Evolutionary conservation across 2,888 invertebrate species (phyloP).

Genomic region (Xanthia togata): DNA sequence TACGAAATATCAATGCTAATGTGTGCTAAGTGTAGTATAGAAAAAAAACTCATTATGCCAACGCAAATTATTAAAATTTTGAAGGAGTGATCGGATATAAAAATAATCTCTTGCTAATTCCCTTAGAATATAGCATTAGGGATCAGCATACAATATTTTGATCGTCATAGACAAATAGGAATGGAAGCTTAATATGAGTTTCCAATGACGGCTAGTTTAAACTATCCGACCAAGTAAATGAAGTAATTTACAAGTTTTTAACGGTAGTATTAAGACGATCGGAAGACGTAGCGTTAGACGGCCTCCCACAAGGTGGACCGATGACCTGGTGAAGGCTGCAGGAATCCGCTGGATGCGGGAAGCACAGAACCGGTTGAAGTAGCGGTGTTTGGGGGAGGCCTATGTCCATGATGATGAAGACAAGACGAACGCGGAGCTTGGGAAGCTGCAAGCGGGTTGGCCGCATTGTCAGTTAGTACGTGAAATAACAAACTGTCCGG

Average conservation of each 20-base stretch:
- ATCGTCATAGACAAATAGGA: conserved; percentile 41
- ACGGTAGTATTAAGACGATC: neutral
- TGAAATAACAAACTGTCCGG: neutral
- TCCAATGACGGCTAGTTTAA: neutral
- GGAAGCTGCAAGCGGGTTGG: neutral
- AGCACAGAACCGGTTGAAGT: neutral
- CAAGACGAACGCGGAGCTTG: neutral
- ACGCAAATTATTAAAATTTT: conserved; percentile 34
- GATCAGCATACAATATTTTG: conserved; percentile 20
- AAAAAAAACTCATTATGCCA: conserved; percentile 39
- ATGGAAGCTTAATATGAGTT: conserved; percentile 34
- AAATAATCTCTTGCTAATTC: conserved; percentile 23
- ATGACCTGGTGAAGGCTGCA: neutral
- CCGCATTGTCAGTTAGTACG: neutral
- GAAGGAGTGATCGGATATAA: conserved; percentile 8
- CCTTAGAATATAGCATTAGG: conserved; percentile 5
- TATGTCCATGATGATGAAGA: neutral
- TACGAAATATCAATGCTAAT: conserved; percentile 1
- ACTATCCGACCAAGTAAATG: neutral
- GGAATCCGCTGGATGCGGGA: neutral
- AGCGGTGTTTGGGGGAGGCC: neutral
- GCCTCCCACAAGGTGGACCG: neutral
- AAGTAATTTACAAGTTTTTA: conserved; percentile 1
- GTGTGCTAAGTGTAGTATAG: conserved; percentile 42
- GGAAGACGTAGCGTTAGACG: neutral